Evolutionary conservation across 2,888 invertebrate species (phyloP).

Genomic region (Drosophila dives): DNA sequence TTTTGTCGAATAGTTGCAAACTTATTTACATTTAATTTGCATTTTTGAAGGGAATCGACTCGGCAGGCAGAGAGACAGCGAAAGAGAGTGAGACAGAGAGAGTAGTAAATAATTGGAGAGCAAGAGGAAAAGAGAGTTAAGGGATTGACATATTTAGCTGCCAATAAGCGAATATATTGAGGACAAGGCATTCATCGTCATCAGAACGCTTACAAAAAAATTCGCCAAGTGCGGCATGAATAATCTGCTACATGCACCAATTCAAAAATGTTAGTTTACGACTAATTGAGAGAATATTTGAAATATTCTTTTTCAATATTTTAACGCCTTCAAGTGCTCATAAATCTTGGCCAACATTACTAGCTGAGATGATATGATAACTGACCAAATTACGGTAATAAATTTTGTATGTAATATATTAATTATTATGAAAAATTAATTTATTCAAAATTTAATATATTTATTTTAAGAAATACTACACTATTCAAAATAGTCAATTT

Average conservation of each 20-base stretch:
- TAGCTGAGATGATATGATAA: not conserved
- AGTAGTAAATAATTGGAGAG: not conserved
- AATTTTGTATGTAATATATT: not conserved
- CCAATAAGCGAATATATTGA: constrained; percentile 56
- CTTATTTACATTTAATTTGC: constrained; percentile 84
- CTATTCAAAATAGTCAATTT: not conserved
- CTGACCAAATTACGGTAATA: not conserved
- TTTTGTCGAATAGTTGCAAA: constrained; percentile 76
- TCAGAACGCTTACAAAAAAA: constrained; percentile 12
- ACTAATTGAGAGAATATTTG: not conserved
- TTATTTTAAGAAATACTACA: not conserved
- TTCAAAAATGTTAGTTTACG: constrained; percentile 40
- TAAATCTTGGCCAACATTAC: not conserved
- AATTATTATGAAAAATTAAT: not conserved
- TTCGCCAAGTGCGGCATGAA: constrained; percentile 15
- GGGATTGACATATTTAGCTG: constrained; percentile 55
- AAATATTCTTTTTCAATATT: not conserved
- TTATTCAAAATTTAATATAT: not conserved
- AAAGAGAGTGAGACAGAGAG: not conserved
- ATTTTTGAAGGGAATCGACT: constrained; percentile 68
- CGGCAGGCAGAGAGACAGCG: not conserved
- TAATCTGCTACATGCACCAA: constrained; percentile 11
- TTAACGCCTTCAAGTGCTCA: not conserved
- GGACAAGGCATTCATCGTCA: constrained; percentile 11
- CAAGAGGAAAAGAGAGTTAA: not conserved